These are phyloP conservation scores for Galago senegalensis DNA, from an alignment of 2,797 vertebrate species.

Conservation along the genomic window DNA sequence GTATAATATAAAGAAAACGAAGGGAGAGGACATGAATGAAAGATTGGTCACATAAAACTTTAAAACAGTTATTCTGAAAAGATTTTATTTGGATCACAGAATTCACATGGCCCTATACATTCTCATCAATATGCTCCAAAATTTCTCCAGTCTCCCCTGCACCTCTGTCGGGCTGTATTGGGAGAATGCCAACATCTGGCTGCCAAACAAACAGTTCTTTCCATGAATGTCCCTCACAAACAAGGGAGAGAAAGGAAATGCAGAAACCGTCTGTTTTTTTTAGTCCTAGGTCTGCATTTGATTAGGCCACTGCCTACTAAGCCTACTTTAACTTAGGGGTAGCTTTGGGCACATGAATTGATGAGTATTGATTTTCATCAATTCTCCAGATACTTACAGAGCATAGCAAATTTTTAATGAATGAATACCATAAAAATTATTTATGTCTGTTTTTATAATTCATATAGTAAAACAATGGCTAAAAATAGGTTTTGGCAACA, in stretches of 20 bases:
- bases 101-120: background rate
- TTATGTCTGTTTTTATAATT: slow-evolving; percentile 15
- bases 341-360: slow-evolving; percentile 42
- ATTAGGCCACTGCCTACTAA: slow-evolving; percentile 56
- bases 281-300: slow-evolving; percentile 51
- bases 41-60: background rate
- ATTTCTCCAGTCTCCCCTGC: background rate
- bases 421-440: slow-evolving; percentile 36
- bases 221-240: slow-evolving; percentile 46
- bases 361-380: slow-evolving; percentile 51
- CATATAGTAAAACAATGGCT: background rate
- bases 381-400: slow-evolving; percentile 50
- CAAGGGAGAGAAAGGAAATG: slow-evolving; percentile 51
- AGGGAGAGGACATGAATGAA: background rate
- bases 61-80: slow-evolving; percentile 49
- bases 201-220: slow-evolving; percentile 53
- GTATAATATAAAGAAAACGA: background rate
- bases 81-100: slow-evolving; percentile 22
- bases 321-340: slow-evolving; percentile 36
- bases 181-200: slow-evolving; percentile 50
- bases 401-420: slow-evolving; percentile 25
- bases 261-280: slow-evolving; percentile 57
- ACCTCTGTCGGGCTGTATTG: background rate
- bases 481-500: background rate
- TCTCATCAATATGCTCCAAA: background rate